These are phyloP conservation scores for Argyresthia albistria DNA, from an alignment of 2,888 invertebrate species.

Conservation along the genomic window DNA sequence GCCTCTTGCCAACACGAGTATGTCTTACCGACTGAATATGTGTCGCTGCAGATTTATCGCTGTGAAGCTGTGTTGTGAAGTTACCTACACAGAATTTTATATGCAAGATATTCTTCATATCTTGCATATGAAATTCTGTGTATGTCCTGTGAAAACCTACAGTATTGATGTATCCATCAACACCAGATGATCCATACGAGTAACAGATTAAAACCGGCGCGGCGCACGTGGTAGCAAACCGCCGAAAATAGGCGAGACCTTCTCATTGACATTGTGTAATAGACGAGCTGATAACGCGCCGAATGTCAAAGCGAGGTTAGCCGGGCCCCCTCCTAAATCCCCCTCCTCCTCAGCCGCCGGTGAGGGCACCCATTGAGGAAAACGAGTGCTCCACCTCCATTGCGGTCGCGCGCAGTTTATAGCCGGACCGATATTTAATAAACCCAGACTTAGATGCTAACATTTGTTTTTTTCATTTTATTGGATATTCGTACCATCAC, in stretches of 20 bases:
- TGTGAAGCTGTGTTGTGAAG: neutral
- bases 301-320: constrained; percentile 68
- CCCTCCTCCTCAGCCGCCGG: constrained; percentile 29
- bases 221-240: constrained; percentile 29
- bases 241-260: constrained; percentile 66
- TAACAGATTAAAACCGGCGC: constrained; percentile 8
- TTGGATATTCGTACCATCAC: constrained; percentile 7
- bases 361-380: neutral
- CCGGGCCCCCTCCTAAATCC: constrained; percentile 41
- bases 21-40: neutral
- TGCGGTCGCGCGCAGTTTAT: neutral
- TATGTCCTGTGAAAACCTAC: no score
- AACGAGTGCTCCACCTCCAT: constrained; percentile 3
- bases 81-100: no score
- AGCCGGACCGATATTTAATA: neutral
- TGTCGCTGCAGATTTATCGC: neutral
- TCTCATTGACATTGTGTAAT: constrained; percentile 74
- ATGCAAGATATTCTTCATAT: no score
- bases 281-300: constrained; percentile 65
- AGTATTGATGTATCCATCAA: no score
- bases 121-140: no score
- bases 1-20: constrained; percentile 50
- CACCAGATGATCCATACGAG: no score
- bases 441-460: neutral
- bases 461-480: no score